Conservation (phyloP, 2,113 vertebrate species). For the Alosa alosa region DNA sequence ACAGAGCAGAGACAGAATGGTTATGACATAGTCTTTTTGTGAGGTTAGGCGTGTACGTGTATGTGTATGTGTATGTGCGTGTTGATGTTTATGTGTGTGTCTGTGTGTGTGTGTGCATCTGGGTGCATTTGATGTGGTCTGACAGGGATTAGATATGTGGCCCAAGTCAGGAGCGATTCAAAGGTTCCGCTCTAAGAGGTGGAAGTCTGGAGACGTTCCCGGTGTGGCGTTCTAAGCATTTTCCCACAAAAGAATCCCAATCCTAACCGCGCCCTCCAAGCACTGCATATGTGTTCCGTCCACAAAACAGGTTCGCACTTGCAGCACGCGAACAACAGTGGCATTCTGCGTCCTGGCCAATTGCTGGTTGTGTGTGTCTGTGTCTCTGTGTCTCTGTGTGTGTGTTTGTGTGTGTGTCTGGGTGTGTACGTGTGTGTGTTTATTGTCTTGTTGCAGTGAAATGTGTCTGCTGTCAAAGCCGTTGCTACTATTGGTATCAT, state of each 20-base stretch:
- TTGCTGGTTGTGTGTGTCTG: too few species aligned
- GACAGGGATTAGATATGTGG: constrained; percentile 36
- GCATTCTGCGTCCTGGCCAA: too few species aligned
- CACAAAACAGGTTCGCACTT: constrained; percentile 34
- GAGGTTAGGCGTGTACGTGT: too few species aligned
- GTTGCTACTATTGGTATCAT: too few species aligned
- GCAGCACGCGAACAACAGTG: background rate
- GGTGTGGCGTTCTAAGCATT: constrained; percentile 32
- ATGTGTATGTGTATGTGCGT: too few species aligned
- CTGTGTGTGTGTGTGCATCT: background rate
- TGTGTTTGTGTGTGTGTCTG: too few species aligned
- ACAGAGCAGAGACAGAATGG: too few species aligned
- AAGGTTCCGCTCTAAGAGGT: background rate
- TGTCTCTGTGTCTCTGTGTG: too few species aligned
- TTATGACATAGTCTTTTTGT: too few species aligned
- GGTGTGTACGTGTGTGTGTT: too few species aligned
- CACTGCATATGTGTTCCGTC: background rate
- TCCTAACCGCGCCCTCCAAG: background rate
- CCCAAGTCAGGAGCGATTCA: constrained; percentile 35
- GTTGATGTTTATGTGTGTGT: background rate
- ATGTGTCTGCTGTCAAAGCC: too few species aligned
- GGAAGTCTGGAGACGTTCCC: constrained; percentile 47
- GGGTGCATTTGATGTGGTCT: constrained; percentile 43
- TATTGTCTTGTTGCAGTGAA: too few species aligned
- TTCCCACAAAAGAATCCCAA: background rate